Evolutionary conservation across 1,140 invertebrate species (phyloP), one percentile per base, ranked within the genome.

Genomic region (Temnothorax nylanderi): DNA sequence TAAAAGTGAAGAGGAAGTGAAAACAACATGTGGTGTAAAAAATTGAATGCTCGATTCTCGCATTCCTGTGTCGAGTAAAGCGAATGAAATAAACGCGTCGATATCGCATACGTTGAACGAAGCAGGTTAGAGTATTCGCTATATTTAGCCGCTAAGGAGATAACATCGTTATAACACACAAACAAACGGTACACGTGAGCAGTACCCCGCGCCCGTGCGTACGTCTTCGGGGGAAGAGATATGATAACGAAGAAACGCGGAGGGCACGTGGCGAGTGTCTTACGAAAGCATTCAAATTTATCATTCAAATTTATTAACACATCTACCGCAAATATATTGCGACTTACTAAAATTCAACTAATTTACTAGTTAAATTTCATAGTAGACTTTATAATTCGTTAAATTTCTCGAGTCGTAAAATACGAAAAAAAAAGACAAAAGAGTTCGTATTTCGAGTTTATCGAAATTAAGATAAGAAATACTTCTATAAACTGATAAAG

Each of bases 71-170:
- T 49, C 32, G 77, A 41, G 60, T 58, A 64, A 89, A 69, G 16
- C 64, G 16, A 78, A 21, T 16, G 75, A 74, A 41, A 34, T 18
- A 34, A 44, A 26, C 51, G 49, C 51, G 65, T 65, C 41, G 18
- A 84, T 78, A 76, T 87, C 56, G 51, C 47, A 49, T 56, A 32
- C 81, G 78, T 90, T 91, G 72, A 88, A 88, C 60, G 58, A 56
- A 81, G 64, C 67, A 64, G 77, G 84, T 88, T 90, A 91, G 87
- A 72, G 32, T 54, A 78, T 1, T 58, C 41, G 91, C 90, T 92
- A 92, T 92, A 92, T 92, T 92, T 92, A 92, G 90, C 76, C 51
- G 71, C 56, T 78, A 84, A 91, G 87, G 58, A 88, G 88, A 92
- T 92, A 92, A 89, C 67, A 82, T 76, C 37, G 56, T 49, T 78